A percentile compares a stretch with the other conserved stretches of the same genome.
Evolutionary conservation across 2,113 vertebrate genomes (phyloP).

Genomic region (Plecturocebus donacophilus): DNA sequence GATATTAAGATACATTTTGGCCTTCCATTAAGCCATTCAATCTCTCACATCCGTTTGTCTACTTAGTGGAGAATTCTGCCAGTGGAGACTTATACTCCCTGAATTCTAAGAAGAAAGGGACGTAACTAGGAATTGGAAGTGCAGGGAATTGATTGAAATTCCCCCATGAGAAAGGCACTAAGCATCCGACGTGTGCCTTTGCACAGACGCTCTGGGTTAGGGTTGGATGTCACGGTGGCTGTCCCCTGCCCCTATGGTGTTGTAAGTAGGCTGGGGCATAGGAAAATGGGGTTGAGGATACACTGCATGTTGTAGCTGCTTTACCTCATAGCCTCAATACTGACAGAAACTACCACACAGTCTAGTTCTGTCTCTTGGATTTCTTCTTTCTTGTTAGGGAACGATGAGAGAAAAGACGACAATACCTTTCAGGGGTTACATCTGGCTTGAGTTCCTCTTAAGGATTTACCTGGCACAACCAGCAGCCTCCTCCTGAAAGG

Average conservation of each 20-base stretch:
- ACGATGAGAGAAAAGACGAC: not conserved
- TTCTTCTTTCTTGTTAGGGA: not conserved
- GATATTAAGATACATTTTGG: not conserved
- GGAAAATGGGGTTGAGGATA: not conserved
- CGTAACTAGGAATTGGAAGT: not conserved
- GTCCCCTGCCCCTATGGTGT: not conserved
- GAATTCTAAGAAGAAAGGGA: not conserved
- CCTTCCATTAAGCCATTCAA: not conserved
- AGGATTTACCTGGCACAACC: not conserved
- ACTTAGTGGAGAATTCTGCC: not conserved
- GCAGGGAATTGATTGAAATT: not conserved
- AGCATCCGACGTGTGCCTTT: not conserved
- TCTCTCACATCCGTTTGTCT: not conserved
- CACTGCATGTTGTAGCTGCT: accelerated
- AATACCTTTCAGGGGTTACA: not conserved
- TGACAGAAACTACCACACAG: not conserved
- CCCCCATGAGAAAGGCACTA: not conserved
- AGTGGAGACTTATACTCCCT: not conserved
- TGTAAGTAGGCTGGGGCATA: not conserved
- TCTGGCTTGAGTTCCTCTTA: constrained; percentile 70
- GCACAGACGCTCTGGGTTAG: not conserved
- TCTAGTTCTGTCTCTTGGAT: not conserved
- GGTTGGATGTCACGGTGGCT: not conserved
- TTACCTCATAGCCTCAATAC: not conserved
- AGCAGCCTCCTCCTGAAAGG: not conserved